A percentile compares a stretch with the other conserved stretches of the same genome.
phyloP scores from a whole-genome alignment of 2,888 invertebrate genomes.

The Aricia artaxerxes region DNA sequence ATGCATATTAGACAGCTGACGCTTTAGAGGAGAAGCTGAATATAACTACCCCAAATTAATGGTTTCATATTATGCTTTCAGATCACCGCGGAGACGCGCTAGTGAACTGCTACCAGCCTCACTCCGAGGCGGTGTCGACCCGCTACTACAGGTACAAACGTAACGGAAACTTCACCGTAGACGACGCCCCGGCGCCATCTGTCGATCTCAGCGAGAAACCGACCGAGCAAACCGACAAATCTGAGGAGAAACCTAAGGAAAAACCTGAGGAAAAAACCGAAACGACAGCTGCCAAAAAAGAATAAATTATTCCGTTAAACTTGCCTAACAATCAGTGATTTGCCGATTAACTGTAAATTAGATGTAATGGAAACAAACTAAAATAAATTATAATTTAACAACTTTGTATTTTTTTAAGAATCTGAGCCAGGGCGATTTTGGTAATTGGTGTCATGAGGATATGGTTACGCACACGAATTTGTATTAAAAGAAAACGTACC shows the following conservation, averaged over 20 bases:
- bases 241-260: constrained; percentile 36
- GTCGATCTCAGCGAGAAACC: constrained; percentile 31
- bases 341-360: constrained; percentile 23
- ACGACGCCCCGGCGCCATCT: constrained; percentile 25
- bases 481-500: too few relatives aligned
- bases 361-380: background rate
- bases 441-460: too few relatives aligned
- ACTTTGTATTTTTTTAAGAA: constrained; percentile 10
- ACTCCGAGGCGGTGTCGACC: constrained; percentile 62
- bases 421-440: too few relatives aligned
- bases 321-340: constrained; percentile 19
- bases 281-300: constrained; percentile 46
- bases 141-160: constrained; percentile 72
- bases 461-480: too few relatives aligned
- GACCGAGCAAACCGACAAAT: constrained; percentile 36
- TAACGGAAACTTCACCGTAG: constrained; percentile 57
- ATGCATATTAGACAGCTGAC: too few relatives aligned
- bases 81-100: constrained; percentile 83
- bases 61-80: constrained; percentile 42
- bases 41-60: background rate
- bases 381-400: constrained; percentile 23
- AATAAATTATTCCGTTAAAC: constrained; percentile 43
- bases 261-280: constrained; percentile 36
- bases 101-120: constrained; percentile 77
- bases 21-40: too few relatives aligned